These are phyloP conservation scores for Papilio polytes DNA, from an alignment of 1,140 invertebrate genomes.

Conservation along the genomic window DNA sequence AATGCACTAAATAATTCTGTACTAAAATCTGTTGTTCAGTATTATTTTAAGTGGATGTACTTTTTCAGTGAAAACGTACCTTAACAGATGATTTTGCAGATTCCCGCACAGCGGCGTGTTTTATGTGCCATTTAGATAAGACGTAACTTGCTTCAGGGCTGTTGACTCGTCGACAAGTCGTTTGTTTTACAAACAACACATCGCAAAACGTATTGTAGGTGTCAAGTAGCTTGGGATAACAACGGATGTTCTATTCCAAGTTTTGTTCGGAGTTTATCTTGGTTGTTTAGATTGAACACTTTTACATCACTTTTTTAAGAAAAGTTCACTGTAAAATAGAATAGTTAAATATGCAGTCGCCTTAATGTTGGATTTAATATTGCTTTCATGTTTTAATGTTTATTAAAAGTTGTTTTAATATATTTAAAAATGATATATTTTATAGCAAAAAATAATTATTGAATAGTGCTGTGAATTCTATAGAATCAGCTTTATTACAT, in stretches of 20 bases:
- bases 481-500: conserved; percentile 34
- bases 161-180: conserved; percentile 27
- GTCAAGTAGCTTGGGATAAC: neutral
- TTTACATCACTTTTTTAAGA: too few species aligned
- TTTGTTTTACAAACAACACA: conserved; percentile 21
- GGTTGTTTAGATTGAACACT: neutral
- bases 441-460: neutral
- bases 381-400: too few species aligned
- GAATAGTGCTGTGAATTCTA: neutral
- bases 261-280: neutral
- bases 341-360: too few species aligned
- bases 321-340: too few species aligned
- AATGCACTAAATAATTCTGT: neutral
- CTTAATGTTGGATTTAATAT: too few species aligned
- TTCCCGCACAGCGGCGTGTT: neutral
- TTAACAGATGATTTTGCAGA: conserved; percentile 33
- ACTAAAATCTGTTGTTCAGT: neutral
- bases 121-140: conserved; percentile 30
- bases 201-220: neutral
- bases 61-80: neutral
- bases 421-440: neutral
- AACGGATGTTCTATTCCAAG: neutral
- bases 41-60: neutral
- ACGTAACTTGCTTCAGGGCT: conserved; percentile 17
- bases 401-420: neutral